Percentiles rank a stretch among this genome's conserved stretches.
Evolutionary conservation across 2,113 vertebrate species (phyloP).

Genomic region (Peromyscus leucopus): DNA sequence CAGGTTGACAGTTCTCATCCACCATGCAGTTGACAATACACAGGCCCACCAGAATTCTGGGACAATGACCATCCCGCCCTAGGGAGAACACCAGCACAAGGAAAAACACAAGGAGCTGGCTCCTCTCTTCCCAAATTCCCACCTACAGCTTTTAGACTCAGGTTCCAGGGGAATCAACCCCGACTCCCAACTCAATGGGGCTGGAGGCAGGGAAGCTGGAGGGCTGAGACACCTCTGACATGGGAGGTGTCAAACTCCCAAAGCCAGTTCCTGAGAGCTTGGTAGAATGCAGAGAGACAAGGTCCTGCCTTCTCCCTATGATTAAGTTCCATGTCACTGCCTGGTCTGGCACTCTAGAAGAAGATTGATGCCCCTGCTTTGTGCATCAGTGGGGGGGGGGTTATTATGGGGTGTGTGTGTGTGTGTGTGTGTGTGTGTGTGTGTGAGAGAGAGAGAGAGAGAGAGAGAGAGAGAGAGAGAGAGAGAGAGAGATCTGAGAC

Average conservation of each 20-base stretch:
- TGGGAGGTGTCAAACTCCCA: background rate
- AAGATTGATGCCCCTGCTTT: background rate
- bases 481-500: background rate
- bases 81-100: background rate
- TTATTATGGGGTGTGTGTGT: background rate
- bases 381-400: background rate
- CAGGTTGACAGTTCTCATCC: slow-evolving; percentile 60
- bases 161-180: background rate
- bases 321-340: background rate
- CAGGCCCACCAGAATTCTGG: slow-evolving; percentile 37
- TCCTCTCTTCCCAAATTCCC: background rate
- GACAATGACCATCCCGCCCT: slow-evolving; percentile 65
- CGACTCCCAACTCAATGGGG: background rate
- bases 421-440: background rate
- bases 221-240: background rate
- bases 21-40: slow-evolving; percentile 52
- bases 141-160: background rate
- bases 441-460: background rate
- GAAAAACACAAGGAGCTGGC: fast-evolving
- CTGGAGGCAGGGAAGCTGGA: background rate
- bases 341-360: background rate
- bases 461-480: background rate
- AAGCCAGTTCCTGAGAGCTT: background rate
- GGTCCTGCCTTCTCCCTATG: background rate
- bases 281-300: background rate